These are phyloP conservation scores for Rallus crepitans DNA, from an alignment of 2,797 vertebrate species.

Conservation along the genomic window DNA sequence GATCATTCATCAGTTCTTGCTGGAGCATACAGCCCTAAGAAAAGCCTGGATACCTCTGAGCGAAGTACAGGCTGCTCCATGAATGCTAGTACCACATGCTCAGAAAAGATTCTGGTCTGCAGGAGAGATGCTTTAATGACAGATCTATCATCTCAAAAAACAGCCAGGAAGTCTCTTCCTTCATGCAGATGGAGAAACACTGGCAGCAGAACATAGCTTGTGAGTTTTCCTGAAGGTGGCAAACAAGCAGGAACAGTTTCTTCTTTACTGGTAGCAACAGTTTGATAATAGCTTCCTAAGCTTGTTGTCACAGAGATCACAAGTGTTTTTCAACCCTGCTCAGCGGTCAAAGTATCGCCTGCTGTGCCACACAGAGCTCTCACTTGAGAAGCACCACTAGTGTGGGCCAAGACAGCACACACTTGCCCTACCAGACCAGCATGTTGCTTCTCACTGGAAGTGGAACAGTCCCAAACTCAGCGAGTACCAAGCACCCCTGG, in stretches of 20 bases:
- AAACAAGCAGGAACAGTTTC: background rate
- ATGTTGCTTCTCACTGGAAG: background rate
- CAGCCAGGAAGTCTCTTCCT: background rate
- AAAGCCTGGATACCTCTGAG: background rate
- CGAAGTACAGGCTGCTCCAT: background rate
- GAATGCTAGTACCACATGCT: background rate
- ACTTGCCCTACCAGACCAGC: background rate
- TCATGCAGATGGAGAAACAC: background rate
- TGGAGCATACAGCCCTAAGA: background rate
- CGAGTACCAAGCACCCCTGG: background rate
- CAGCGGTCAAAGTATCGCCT: background rate
- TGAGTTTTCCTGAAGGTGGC: background rate
- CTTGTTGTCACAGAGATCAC: background rate
- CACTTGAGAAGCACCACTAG: fast-evolving
- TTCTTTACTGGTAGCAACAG: background rate
- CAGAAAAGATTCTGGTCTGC: background rate
- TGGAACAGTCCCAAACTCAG: background rate
- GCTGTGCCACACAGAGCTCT: background rate
- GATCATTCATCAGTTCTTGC: background rate
- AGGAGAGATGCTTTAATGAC: background rate
- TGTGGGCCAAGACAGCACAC: fast-evolving
- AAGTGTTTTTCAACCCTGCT: background rate
- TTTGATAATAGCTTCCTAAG: background rate
- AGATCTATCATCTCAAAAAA: background rate
- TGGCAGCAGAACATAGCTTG: background rate